A percentile compares a stretch with the other conserved stretches of the same genome.
These are phyloP conservation scores for Drosophila tripunctata DNA, from an alignment of 2,888 invertebrate genomes.

Conservation along the genomic window DNA sequence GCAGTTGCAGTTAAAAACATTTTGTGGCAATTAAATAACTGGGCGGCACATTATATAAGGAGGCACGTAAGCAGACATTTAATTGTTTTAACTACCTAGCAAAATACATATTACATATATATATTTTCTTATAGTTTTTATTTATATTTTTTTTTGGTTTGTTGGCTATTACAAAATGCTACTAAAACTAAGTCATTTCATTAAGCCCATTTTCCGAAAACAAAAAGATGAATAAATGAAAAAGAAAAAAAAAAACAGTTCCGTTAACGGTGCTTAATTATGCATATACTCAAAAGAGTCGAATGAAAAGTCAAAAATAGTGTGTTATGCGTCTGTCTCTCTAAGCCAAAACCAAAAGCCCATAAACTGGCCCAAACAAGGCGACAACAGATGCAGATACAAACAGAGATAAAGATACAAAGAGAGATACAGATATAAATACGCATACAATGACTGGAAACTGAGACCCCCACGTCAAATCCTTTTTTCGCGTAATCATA, in stretches of 20 bases:
- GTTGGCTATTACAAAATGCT: constrained; percentile 32
- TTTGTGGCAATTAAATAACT: constrained; percentile 63
- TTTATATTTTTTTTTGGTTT: not conserved
- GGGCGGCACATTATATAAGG: constrained; percentile 59
- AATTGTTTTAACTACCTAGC: constrained; percentile 68
- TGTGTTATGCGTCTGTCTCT: constrained; percentile 45
- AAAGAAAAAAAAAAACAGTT: constrained; percentile 61
- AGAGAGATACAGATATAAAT: constrained; percentile 20
- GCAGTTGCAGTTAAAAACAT: constrained; percentile 66
- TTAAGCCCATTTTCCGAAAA: constrained; percentile 50
- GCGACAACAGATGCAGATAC: constrained; percentile 34
- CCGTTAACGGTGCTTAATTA: constrained; percentile 79
- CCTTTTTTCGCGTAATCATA: constrained; percentile 73
- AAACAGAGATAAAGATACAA: constrained; percentile 1
- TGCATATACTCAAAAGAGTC: constrained; percentile 58
- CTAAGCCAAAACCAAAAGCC: constrained; percentile 25
- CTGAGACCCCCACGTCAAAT: constrained; percentile 45
- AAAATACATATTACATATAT: constrained; percentile 50
- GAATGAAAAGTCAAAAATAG: constrained; percentile 20
- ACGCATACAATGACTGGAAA: constrained; percentile 21
- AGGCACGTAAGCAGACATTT: constrained; percentile 57
- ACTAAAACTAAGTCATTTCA: constrained; percentile 50
- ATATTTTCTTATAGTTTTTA: constrained; percentile 27
- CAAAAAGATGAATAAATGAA: constrained; percentile 50
- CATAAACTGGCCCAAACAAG: constrained; percentile 33